Evolutionary conservation across 1,140 invertebrate species (phyloP), one percentile per base, ranked within the genome.

Genomic region (Zaprionus lachaisei): DNA sequence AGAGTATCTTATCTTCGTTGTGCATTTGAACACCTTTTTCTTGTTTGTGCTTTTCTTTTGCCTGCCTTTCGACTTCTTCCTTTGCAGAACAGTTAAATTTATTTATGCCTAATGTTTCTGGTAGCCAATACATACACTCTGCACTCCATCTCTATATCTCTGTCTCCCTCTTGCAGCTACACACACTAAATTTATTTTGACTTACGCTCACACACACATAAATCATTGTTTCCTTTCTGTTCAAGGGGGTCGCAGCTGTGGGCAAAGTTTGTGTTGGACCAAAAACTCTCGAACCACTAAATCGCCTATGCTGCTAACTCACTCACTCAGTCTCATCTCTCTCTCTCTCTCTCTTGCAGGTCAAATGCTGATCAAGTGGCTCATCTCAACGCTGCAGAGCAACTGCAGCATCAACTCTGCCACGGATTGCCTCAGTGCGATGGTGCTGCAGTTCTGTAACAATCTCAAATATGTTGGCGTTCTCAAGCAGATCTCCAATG

Each of bases 321-420:
- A 38, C 24, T 56, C 55, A 51, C 24, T 58, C 54, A 17, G 6
- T 47, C 17, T 31, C 4, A 56, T n/a, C 20, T 4, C 24, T 41
- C n/a, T 24, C 47, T 55, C 11, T 12, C 14, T 5, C 12, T 34
- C 2, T 54, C 67, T 72, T 65, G 22, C 93, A 98, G 98, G 97
- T 91, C 96, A 98, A 93, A 97, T 98, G 96, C 94, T 99, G 77
- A 94, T 98, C 56, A 97, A 97, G 92, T 98, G 97, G 97, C 95
- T 98, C 72, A 94, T 96, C 62, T 97, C 96, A 15, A 95, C 96
- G n/a, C 95, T 95, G 95, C 73, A 95, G 95, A 86, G 95, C 96
- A 69, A 55, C 26, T 62, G 58, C 55, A 79, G 94, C 94, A 76
- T 72, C 56, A 47, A 34, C 24, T 31, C 41, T 15, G 17, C 34